phyloP scores from a whole-genome alignment of 1,140 invertebrate species.

The Sweltsa coloradensis region DNA sequence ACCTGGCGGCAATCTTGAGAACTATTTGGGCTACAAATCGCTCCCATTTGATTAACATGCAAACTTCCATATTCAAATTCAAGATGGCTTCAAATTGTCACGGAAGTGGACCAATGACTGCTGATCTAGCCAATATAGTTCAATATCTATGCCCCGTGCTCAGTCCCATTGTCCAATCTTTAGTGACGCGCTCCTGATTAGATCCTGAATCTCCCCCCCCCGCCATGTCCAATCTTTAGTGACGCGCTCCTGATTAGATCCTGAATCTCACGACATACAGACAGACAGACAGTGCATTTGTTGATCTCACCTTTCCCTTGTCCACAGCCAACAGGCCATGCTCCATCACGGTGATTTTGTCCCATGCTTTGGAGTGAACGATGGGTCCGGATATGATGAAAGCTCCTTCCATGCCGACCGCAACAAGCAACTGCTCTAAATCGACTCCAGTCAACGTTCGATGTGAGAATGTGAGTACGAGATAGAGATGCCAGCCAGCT shows the following conservation, averaged over 20 bases:
- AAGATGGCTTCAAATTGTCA: no score
- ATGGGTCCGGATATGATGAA: slow-evolving; percentile 9
- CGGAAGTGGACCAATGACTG: no score
- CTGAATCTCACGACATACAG: neutral
- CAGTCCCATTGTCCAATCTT: neutral
- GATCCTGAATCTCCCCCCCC: neutral
- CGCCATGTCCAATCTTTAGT: neutral
- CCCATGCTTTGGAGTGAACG: neutral
- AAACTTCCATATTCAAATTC: no score
- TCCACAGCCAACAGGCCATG: slow-evolving; percentile 6
- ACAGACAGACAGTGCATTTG: neutral
- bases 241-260: neutral
- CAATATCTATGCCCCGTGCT: neutral
- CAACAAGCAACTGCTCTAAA: no score
- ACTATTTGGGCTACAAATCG: no score
- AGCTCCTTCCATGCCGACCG: no score
- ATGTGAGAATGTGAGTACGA: no score
- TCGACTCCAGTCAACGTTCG: no score
- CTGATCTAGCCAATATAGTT: no score
- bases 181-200: neutral
- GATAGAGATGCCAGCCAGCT: no score
- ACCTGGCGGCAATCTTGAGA: no score
- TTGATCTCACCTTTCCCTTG: slow-evolving; percentile 6
- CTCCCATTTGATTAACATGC: no score
- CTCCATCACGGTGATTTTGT: neutral